These are phyloP conservation scores for Paguma larvata DNA, from an alignment of 2,797 vertebrate genomes.

Conservation along the genomic window DNA sequence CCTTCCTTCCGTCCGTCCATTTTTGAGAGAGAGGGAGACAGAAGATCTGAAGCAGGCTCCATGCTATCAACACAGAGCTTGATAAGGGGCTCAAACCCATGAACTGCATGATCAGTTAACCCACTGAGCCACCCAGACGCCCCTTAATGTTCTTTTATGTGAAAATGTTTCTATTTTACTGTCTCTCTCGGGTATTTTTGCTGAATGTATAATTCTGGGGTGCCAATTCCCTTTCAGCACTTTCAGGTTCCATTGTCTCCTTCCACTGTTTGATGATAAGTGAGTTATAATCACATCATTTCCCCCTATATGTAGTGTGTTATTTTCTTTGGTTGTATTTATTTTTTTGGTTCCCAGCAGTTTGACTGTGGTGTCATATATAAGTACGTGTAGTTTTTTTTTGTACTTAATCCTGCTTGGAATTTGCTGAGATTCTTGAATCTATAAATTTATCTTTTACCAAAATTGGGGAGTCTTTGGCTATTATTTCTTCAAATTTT, in stretches of 20 bases:
- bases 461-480: not conserved
- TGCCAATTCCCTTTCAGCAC: not conserved
- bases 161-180: not conserved
- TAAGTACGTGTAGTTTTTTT: not conserved
- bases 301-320: not conserved
- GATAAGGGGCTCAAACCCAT: too few species aligned
- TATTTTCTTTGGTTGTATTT: not conserved
- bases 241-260: not conserved
- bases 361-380: not conserved
- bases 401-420: not conserved
- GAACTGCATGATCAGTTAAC: too few species aligned
- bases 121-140: too few species aligned
- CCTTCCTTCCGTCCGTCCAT: too few species aligned
- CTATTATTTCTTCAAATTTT: not conserved
- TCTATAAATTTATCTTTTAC: not conserved
- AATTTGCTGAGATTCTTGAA: not conserved
- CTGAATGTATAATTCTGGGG: not conserved
- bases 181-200: not conserved
- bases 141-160: not conserved
- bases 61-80: too few species aligned
- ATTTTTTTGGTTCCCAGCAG: not conserved
- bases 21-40: too few species aligned
- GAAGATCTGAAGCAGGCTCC: too few species aligned
- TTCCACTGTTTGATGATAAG: not conserved
- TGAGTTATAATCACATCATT: not conserved